A percentile compares a stretch with the other conserved stretches of the same genome.
These are phyloP conservation scores for Himantopus leucocephalus DNA, from an alignment of 2,113 vertebrate species.

Conservation along the genomic window DNA sequence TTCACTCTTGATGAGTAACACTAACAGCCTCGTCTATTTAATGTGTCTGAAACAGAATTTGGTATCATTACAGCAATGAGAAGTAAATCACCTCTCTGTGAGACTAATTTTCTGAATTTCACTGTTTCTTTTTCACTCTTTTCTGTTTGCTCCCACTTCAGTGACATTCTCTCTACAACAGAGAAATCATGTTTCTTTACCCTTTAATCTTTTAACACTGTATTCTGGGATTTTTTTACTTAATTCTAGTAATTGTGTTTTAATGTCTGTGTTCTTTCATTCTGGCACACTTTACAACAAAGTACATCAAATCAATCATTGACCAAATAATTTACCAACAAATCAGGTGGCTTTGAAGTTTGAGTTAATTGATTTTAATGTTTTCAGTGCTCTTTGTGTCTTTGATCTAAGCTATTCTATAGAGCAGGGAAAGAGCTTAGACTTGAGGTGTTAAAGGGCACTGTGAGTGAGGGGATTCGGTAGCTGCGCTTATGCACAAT, in stretches of 20 bases:
- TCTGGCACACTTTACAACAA: constrained; percentile 36
- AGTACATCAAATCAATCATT: not conserved
- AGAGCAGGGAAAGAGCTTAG: not conserved
- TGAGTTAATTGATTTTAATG: constrained; percentile 59
- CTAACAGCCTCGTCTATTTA: constrained; percentile 18
- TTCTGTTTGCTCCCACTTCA: not conserved
- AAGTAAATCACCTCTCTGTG: constrained; percentile 22
- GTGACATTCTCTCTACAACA: not conserved
- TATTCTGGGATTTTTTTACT: not conserved
- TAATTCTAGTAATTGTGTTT: not conserved
- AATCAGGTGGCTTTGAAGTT: constrained; percentile 25
- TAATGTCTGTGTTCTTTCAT: not conserved
- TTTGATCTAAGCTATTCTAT: constrained; percentile 46
- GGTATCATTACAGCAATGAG: constrained; percentile 20
- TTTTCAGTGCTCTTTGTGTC: constrained; percentile 37
- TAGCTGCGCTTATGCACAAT: not conserved
- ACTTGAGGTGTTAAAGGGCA: constrained; percentile 27
- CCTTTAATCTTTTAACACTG: not conserved
- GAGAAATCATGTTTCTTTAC: not conserved
- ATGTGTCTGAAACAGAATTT: constrained; percentile 58
- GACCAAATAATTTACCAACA: constrained; percentile 8
- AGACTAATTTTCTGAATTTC: constrained; percentile 18
- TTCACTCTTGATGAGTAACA: constrained; percentile 62
- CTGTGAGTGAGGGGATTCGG: not conserved
- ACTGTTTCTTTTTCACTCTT: not conserved